These are phyloP conservation scores for Hippopotamus amphibius DNA, from an alignment of 2,113 vertebrate species.

Conservation along the genomic window DNA sequence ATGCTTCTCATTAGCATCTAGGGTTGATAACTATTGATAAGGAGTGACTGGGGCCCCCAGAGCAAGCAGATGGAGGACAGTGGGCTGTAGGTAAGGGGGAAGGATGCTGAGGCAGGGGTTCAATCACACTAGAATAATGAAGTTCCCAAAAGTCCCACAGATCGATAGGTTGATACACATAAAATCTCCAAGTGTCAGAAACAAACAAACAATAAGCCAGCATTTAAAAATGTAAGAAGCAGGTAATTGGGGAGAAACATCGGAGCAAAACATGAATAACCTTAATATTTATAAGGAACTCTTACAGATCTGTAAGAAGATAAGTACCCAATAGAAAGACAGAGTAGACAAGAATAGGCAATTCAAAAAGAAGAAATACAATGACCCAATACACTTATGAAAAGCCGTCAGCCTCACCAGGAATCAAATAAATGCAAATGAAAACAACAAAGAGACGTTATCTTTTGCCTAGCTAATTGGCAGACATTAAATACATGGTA, in stretches of 20 bases:
- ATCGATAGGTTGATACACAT: neutral
- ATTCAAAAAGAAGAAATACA: conserved; percentile 67
- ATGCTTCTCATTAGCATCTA: neutral
- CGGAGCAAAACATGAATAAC: conserved; percentile 33
- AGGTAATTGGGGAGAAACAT: neutral
- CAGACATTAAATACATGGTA: conserved; percentile 73
- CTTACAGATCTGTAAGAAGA: conserved; percentile 37
- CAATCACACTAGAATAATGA: neutral
- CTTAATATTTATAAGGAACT: conserved; percentile 48
- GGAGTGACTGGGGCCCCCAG: neutral
- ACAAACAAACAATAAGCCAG: neutral
- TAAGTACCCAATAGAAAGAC: conserved; percentile 43
- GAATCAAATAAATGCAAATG: conserved; percentile 75
- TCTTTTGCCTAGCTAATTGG: conserved; percentile 75
- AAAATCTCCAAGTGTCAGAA: neutral
- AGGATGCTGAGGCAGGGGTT: neutral
- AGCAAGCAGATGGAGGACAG: neutral
- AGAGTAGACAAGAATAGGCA: conserved; percentile 67
- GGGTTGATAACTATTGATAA: neutral
- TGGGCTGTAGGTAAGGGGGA: neutral
- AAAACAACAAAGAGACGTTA: conserved; percentile 73
- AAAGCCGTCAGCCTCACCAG: conserved; percentile 61
- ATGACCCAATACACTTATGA: conserved; percentile 45
- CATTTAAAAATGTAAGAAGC: conserved; percentile 24
- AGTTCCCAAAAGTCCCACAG: neutral